Evolutionary conservation across 2,797 vertebrate species (phyloP), one percentile per base, ranked within the genome.

Genomic region (Bovichtus variegatus): DNA sequence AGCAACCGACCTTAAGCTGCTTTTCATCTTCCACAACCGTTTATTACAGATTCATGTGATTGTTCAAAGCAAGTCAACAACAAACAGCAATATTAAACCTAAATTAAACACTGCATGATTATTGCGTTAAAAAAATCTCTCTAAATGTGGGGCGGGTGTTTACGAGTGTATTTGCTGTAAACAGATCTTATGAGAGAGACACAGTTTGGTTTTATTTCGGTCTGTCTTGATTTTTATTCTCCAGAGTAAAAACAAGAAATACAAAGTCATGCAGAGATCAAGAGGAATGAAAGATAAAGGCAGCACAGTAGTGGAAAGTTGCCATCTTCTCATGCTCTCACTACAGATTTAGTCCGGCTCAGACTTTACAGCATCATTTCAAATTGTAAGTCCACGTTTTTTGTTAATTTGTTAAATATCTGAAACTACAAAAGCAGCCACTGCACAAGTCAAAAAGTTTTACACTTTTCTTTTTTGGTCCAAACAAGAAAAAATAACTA

Each of bases 221-320:
- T 44, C 31, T 11, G 6, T 27, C 13, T 86, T 68, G 50, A 72
- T 72, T 77, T 82, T 72, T 40, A 69, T 51, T 81, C 12, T 46
- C 36, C 7, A 9, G 50, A 55, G 60, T 78, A 58, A 58, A 75
- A 83, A 44, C 13, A 55, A 29, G 5, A 65, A 67, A 64, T 71
- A 67, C 55, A 78, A 72, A 83, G 50, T 58, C 40, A 70, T 53
- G 66, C 23, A 80, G 71, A 63, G 29, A 77, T 49, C 9, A 13
- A 34, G 9, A 50, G 13, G 27, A 74, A 15, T 55, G 13, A 58
- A 60, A 68, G 15, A n/a, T 13, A 16, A 50, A 34, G 57, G 4
- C 65, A 68, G 54, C 70, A 58, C 9, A 60, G 29, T 40, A 5
- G 5, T 27, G 49, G 12, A 55, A 13, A 47, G 34, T 13, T 65